A percentile compares a stretch with the other conserved stretches of the same genome.
Conservation (phyloP, 1,140 invertebrate species). For the Zelostemma sp. region DNA sequence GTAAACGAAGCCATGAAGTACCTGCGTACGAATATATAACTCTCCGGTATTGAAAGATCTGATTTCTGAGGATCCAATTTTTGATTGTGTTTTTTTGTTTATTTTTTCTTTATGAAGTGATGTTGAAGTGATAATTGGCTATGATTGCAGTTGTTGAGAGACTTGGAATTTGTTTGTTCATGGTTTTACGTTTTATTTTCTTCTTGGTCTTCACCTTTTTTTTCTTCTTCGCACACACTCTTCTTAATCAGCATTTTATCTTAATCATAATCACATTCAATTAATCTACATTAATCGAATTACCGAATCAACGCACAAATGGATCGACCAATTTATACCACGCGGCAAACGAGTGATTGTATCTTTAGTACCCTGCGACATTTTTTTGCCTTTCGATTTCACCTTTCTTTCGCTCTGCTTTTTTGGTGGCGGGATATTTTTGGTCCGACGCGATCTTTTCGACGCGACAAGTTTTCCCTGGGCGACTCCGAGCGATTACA, state of each 20-base stretch:
- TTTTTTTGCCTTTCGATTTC: constrained; percentile 24
- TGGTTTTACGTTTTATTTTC: constrained; percentile 61
- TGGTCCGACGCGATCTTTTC: no score
- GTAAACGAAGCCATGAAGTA: constrained; percentile 67
- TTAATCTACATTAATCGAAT: constrained; percentile 46
- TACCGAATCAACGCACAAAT: constrained; percentile 22
- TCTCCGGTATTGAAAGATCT: constrained; percentile 53
- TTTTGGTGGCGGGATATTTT: no score
- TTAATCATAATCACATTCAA: constrained; percentile 53
- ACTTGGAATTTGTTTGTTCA: constrained; percentile 67
- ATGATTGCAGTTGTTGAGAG: constrained; percentile 69
- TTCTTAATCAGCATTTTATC: constrained; percentile 62
- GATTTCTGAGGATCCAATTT: constrained; percentile 60
- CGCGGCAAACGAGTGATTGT: constrained; percentile 11
- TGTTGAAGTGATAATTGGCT: constrained; percentile 64
- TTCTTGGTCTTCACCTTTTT: constrained; percentile 54
- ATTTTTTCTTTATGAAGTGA: constrained; percentile 64
- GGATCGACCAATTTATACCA: not conserved
- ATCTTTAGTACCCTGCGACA: no score
- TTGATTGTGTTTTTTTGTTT: constrained; percentile 67
- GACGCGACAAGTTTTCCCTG: no score
- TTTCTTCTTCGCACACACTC: constrained; percentile 60
- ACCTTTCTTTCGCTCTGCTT: constrained; percentile 3
- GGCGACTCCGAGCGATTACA: constrained; percentile 33
- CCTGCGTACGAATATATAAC: constrained; percentile 57